Evolutionary conservation across 2,113 vertebrate genomes (phyloP), one percentile per base, ranked within the genome.

Genomic region (Electrona antarctica): DNA sequence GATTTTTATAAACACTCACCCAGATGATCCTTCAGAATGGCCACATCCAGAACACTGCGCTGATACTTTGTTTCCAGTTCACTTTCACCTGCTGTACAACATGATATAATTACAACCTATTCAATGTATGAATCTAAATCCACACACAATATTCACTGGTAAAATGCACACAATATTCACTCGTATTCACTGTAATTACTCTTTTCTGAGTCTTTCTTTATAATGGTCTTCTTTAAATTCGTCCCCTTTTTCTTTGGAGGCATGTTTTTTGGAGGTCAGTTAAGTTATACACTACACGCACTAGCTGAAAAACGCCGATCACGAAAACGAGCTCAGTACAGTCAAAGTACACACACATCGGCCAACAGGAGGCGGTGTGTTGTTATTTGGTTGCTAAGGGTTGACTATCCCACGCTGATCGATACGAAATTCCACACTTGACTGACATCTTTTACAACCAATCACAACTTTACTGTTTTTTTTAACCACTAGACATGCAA

Each of bases 241-340:
- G 84, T 91, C 4, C 54, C 69, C 82, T 80, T 92, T 64, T 81
- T 90, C 69, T 93, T 93, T 9, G 83, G 90, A 46, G 93, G 81
- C 93, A 93, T 94, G 50, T 72, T 62, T 57, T 55, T 49, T 69
- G 58, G 52, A 9, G 45, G 21, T 7, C 65, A 8, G 29, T 29
- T 12, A 11, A 12, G 6, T 41, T 7, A 9, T 29, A 33, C 8
- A n/a, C 60, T 47, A 58, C n/a, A n/a, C n/a, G n/a, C n/a, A n/a
- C n/a, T n/a, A n/a, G n/a, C n/a, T n/a, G 8, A 8, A 64, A 54
- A 69, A 29, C 15, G 8, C 15, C 60, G n/a, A n/a, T n/a, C n/a
- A 57, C 41, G 8, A 28, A 21, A 33, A 64, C 28, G 29, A 13
- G 46, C 46, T 46, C 7, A 21, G 21, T 21, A 11, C n/a, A n/a